Percentiles rank a stretch among this genome's conserved stretches.
phyloP scores from a whole-genome alignment of 2,888 invertebrate genomes.

The Baronia brevicornis region DNA sequence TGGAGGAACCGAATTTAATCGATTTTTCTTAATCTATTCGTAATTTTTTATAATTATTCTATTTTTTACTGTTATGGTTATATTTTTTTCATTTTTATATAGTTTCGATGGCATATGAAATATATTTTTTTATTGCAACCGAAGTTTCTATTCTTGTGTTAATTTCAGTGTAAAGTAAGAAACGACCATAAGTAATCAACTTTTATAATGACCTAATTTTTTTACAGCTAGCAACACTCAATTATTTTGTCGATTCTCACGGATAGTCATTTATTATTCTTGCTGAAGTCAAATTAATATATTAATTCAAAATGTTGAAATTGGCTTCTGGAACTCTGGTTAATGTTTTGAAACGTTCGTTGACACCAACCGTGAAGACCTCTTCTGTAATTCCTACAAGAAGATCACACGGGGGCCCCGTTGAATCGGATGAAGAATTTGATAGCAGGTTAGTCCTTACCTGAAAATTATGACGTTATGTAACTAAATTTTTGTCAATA shows the following conservation, averaged over 20 bases:
- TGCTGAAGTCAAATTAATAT: constrained; percentile 44
- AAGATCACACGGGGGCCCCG: constrained; percentile 60
- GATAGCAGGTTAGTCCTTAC: constrained; percentile 78
- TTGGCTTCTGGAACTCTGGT: constrained; percentile 56
- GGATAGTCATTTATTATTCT: constrained; percentile 65
- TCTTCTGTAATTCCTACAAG: constrained; percentile 46
- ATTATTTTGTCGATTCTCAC: constrained; percentile 20
- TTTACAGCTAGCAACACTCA: neutral
- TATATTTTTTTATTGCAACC: too few species aligned
- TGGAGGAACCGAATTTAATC: too few species aligned
- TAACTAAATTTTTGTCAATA: constrained; percentile 51
- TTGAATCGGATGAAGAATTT: constrained; percentile 90
- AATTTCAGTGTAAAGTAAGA: too few species aligned
- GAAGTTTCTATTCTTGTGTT: too few species aligned
- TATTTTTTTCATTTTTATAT: too few species aligned
- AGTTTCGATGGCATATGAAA: too few species aligned
- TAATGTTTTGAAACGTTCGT: constrained; percentile 55
- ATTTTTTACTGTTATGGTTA: too few species aligned
- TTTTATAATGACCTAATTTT: neutral
- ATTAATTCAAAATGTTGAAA: constrained; percentile 60
- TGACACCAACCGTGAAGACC: constrained; percentile 48
- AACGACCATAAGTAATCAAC: too few species aligned
- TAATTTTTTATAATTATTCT: too few species aligned
- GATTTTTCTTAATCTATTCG: too few species aligned
- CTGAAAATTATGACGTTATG: constrained; percentile 63